Evolutionary conservation across 2,113 vertebrate genomes (phyloP).

Genomic region (Isurus oxyrinchus): DNA sequence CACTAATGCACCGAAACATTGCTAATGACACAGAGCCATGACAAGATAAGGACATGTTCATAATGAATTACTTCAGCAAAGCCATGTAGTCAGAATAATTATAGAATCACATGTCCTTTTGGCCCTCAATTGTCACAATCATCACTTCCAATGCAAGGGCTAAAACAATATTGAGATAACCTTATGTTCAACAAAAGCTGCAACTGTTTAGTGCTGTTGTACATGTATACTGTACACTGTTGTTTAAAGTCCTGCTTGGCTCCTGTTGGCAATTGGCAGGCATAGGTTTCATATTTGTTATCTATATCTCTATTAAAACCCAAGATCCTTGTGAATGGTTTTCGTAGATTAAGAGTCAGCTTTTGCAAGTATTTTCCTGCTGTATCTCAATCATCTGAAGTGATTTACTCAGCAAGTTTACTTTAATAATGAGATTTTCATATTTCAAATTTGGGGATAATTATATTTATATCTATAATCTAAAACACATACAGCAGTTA

Average conservation of each 20-base stretch:
- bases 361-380: background rate
- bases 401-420: background rate
- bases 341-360: background rate
- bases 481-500: background rate
- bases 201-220: slow-evolving; percentile 36
- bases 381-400: background rate
- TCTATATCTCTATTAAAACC: slow-evolving; percentile 1
- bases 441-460: slow-evolving; percentile 21
- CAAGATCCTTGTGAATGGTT: background rate
- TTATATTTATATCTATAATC: background rate
- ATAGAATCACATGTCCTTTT: slow-evolving; percentile 46
- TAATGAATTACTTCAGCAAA: slow-evolving; percentile 55
- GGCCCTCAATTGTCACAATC: slow-evolving; percentile 50
- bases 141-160: slow-evolving; percentile 45
- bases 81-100: slow-evolving; percentile 58
- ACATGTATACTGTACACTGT: background rate
- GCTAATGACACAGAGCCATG: slow-evolving; percentile 55
- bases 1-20: slow-evolving; percentile 56
- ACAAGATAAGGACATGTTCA: slow-evolving; percentile 62
- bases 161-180: slow-evolving; percentile 60
- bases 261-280: background rate
- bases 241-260: background rate
- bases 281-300: background rate
- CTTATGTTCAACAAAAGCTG: slow-evolving; percentile 44
- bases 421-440: background rate